Evolutionary conservation across 2,888 invertebrate species (phyloP).

Genomic region (Trissolcus japonicus): DNA sequence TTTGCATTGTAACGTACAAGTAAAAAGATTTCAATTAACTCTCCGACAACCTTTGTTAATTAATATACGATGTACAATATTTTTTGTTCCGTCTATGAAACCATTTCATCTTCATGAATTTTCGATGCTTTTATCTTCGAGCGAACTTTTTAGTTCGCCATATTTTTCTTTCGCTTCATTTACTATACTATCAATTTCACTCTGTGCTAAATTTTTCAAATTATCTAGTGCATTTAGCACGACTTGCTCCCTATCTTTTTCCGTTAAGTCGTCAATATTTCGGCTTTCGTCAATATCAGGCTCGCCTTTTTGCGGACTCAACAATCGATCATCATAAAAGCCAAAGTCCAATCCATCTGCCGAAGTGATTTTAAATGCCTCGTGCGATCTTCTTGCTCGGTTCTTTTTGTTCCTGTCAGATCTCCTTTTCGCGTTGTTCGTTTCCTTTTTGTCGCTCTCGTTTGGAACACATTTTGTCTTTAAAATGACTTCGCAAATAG

Average conservation of each 20-base stretch:
- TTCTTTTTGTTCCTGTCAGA: constrained; percentile 13
- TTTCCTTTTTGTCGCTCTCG: constrained; percentile 25
- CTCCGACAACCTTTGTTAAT: neutral
- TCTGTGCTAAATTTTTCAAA: constrained; percentile 28
- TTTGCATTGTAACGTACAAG: neutral
- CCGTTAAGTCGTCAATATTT: constrained; percentile 54
- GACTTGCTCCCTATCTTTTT: constrained; percentile 47
- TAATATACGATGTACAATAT: neutral
- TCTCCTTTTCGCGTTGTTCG: neutral
- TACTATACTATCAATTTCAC: constrained; percentile 29
- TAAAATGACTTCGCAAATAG: constrained; percentile 63
- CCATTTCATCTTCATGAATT: constrained; percentile 5
- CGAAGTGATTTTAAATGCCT: constrained; percentile 25
- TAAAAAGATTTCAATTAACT: neutral
- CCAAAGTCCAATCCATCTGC: constrained; percentile 25
- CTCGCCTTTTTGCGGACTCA: constrained; percentile 4
- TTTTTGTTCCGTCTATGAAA: neutral
- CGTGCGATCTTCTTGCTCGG: constrained; percentile 34
- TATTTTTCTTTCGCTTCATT: constrained; percentile 22
- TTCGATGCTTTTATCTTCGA: constrained; percentile 10
- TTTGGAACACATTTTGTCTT: constrained; percentile 64
- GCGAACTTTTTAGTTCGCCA: neutral
- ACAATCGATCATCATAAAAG: constrained; percentile 14
- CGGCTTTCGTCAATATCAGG: constrained; percentile 16
- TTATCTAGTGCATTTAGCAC: constrained; percentile 55